A percentile compares a stretch with the other conserved stretches of the same genome.
These are phyloP conservation scores for Botia kubotai DNA, from an alignment of 2,797 vertebrate genomes.

Conservation along the genomic window DNA sequence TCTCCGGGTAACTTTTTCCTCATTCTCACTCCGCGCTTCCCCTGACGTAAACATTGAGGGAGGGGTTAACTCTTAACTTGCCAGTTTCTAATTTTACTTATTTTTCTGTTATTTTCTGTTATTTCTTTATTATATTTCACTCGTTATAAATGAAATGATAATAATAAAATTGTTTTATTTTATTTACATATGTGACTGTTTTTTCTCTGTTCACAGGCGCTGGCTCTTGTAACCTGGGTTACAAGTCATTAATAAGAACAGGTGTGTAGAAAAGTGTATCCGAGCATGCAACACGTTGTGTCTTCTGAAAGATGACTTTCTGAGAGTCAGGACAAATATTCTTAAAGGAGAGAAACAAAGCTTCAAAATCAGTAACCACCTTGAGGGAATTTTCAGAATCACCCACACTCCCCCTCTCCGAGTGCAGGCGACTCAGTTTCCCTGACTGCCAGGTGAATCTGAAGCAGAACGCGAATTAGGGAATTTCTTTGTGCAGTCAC, in stretches of 20 bases:
- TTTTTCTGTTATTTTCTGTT: no score
- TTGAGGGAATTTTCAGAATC: constrained; percentile 16
- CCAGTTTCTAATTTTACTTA: no score
- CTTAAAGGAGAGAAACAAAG: neutral
- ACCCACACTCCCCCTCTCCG: constrained; percentile 21
- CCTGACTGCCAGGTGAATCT: neutral
- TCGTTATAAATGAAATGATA: no score
- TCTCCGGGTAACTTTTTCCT: no score
- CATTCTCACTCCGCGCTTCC: no score
- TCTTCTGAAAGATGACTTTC: constrained; percentile 17
- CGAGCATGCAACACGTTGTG: neutral
- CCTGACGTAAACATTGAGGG: no score
- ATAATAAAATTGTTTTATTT: no score
- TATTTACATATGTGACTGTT: no score
- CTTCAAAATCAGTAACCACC: neutral
- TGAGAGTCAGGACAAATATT: neutral
- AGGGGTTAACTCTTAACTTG: no score
- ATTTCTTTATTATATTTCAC: no score
- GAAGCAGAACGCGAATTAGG: neutral
- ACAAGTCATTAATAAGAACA: neutral
- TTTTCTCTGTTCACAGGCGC: no score
- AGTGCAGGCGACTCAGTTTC: constrained; percentile 1
- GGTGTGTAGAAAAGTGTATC: constrained; percentile 27
- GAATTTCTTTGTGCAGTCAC: neutral
- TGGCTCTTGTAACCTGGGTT: no score